Percentiles rank a stretch among this genome's conserved stretches.
phyloP scores from a whole-genome alignment of 1,140 invertebrate genomes.

The Drosophila asahinai region DNA sequence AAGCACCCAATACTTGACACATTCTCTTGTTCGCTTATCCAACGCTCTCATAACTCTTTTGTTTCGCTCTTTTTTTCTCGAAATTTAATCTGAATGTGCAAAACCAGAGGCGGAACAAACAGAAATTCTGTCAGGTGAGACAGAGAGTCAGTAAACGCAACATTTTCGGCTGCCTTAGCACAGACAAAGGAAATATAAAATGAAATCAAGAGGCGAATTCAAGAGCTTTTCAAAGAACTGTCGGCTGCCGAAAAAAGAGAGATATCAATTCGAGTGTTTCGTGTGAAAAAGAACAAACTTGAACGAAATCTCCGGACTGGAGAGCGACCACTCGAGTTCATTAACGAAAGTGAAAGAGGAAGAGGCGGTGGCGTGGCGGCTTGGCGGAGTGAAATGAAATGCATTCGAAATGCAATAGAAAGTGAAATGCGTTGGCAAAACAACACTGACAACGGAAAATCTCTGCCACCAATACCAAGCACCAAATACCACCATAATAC shows the following conservation, averaged over 20 bases:
- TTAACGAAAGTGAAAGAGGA: constrained; percentile 71
- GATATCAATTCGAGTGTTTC: constrained; percentile 14
- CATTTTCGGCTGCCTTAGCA: constrained; percentile 58
- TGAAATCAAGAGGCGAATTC: constrained; percentile 21
- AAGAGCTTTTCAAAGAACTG: constrained; percentile 29
- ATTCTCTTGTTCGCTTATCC: constrained; percentile 35
- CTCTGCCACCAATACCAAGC: constrained; percentile 36
- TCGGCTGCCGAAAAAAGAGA: neutral
- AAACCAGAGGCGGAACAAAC: constrained; percentile 47
- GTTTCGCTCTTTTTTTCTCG: constrained; percentile 11
- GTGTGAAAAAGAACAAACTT: constrained; percentile 36
- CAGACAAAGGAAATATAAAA: constrained; percentile 35
- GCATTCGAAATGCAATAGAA: constrained; percentile 80
- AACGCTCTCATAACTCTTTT: constrained; percentile 25
- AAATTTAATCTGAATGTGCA: constrained; percentile 22
- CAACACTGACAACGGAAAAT: constrained; percentile 28
- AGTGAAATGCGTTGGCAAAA: constrained; percentile 75
- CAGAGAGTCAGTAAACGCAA: constrained; percentile 16
- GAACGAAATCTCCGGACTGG: neutral
- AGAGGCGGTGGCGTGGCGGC: constrained; percentile 6
- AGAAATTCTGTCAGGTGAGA: constrained; percentile 57
- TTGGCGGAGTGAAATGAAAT: constrained; percentile 34
- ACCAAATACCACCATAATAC: constrained; percentile 31
- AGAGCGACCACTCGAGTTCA: constrained; percentile 21
- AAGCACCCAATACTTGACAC: constrained; percentile 16